Conservation (phyloP, 2,113 vertebrate species). For the Xiphorhynchus elegans region DNA sequence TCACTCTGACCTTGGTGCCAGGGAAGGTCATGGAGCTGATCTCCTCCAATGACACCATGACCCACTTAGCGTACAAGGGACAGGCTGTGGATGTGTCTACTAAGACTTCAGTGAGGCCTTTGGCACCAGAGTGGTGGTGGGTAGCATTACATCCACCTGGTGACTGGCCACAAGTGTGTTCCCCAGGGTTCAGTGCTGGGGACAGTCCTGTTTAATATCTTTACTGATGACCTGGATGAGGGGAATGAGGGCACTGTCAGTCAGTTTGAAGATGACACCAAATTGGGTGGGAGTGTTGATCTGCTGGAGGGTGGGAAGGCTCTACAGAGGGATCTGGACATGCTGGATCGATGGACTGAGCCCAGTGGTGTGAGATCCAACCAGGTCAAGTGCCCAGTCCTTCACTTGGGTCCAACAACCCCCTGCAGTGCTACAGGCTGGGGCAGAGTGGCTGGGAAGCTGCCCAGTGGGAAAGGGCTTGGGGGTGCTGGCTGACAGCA, state of each 20-base stretch:
- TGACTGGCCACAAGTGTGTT: neutral
- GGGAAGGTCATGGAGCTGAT: neutral
- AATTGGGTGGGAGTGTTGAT: neutral
- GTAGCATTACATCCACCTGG: neutral
- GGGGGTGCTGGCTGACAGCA: neutral
- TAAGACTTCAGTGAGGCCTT: accelerated
- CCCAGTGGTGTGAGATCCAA: neutral
- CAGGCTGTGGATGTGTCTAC: neutral
- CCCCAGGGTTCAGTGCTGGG: neutral
- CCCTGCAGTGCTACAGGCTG: neutral
- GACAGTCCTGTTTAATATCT: neutral
- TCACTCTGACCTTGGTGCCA: neutral
- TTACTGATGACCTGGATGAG: neutral
- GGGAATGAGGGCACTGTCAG: accelerated
- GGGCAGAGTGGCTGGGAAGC: neutral
- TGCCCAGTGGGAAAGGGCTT: neutral
- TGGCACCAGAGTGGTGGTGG: neutral
- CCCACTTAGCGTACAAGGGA: accelerated
- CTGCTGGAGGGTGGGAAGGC: neutral
- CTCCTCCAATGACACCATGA: neutral
- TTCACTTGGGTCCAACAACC: neutral
- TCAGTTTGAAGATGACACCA: neutral
- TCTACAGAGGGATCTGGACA: neutral
- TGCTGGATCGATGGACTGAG: neutral
- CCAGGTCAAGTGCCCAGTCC: neutral